A percentile compares a stretch with the other conserved stretches of the same genome.
Conservation (phyloP, 2,888 invertebrate genomes). For the Xanthorhoe designata region DNA sequence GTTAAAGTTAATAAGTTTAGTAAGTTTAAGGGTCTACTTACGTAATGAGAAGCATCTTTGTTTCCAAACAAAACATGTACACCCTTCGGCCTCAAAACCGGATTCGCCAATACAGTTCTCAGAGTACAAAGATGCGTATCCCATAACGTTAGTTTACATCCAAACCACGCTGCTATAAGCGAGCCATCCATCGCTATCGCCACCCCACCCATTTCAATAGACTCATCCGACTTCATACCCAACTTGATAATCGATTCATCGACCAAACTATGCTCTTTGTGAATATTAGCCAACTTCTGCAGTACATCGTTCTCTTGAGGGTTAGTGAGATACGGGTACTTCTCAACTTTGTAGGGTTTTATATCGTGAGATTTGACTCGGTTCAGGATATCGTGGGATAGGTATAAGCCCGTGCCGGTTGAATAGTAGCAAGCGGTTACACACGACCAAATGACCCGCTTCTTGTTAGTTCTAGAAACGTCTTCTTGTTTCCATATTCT, state of each 20-base stretch:
- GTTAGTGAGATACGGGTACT: constrained; percentile 60
- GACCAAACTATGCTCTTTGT: constrained; percentile 59
- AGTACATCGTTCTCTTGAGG: constrained; percentile 61
- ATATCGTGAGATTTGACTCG: constrained; percentile 61
- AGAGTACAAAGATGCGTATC: constrained; percentile 74
- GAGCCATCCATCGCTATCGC: constrained; percentile 81
- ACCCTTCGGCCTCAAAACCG: constrained; percentile 74
- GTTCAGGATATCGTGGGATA: constrained; percentile 67
- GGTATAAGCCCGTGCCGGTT: constrained; percentile 67
- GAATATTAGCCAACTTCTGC: constrained; percentile 66
- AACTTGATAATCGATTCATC: constrained; percentile 45
- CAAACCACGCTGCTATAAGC: constrained; percentile 82
- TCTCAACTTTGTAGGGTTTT: constrained; percentile 44
- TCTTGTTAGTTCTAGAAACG: constrained; percentile 48
- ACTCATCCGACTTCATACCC: constrained; percentile 52
- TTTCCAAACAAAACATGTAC: constrained; percentile 75
- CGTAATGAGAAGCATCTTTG: constrained; percentile 79
- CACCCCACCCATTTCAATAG: constrained; percentile 73
- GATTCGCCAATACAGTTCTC: constrained; percentile 74
- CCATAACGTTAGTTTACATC: constrained; percentile 78
- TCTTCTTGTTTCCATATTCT: constrained; percentile 72
- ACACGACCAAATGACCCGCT: constrained; percentile 63
- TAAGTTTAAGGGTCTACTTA: constrained; percentile 57
- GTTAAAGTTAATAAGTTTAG: no score
- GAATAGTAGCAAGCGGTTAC: constrained; percentile 79